Evolutionary conservation across 1,140 invertebrate genomes (phyloP), one percentile per base, ranked within the genome.

Genomic region (Ladona fulva): DNA sequence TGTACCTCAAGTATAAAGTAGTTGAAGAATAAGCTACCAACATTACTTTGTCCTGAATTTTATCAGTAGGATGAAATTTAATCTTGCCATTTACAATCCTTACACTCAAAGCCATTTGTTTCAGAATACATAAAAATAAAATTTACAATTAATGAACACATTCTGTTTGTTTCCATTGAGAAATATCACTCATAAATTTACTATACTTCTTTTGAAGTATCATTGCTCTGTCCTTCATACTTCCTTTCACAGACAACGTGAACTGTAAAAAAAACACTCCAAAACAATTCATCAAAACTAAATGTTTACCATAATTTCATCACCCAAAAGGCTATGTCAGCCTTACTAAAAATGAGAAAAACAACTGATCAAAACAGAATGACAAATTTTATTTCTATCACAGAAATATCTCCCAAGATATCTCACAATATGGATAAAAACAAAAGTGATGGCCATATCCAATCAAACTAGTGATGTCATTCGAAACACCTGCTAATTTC

Each of bases 61-160:
- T 37, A 5, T 37, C 29, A 5, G 29, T 8, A 8, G 29, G 29
- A 37, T 37, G 29, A 37, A 37, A 37, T 37, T 37, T 8, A 37
- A 37, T 37, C 52, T 22, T 66, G n/a, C 14, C 52, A 6, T 12
- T 12, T 66, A 6, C 52, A 66, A 66, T 66, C 52, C 52, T 6
- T 66, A 22, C n/a, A 16, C 16, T 16, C 52, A 37, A 66, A 66
- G 52, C 52, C 52, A 6, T 66, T 22, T 66, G 52, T 3, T 37
- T 37, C 29, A 37, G 29, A 66, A 19, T 12, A 66, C n/a, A 19
- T 12, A 66, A 66, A 66, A 66, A 66, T 66, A 66, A 22, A 66
- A 66, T 66, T 66, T 66, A 66, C 52, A 66, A 16, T 19, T 66
- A 66, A 66, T 66, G 52, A 66, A 66, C 52, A 66, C 52, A 66